phyloP scores from a whole-genome alignment of 2,888 invertebrate species.

The Venustoraphidia nigricollis region DNA sequence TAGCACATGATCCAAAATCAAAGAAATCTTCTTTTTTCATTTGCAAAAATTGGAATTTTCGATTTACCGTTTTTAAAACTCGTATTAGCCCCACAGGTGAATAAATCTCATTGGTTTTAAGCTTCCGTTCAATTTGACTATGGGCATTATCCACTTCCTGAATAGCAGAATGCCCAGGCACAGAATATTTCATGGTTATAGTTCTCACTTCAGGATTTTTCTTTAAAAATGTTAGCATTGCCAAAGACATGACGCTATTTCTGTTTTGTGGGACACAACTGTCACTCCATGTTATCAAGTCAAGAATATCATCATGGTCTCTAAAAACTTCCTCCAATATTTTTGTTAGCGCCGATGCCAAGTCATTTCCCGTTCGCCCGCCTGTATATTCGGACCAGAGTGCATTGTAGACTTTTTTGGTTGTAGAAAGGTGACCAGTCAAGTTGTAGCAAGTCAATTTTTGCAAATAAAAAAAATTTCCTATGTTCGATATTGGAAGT shows the following conservation, averaged over 20 bases:
- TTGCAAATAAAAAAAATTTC: conserved; percentile 14
- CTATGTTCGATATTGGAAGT: conserved; percentile 13
- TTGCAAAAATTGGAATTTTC: too few relatives aligned
- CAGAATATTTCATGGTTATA: too few relatives aligned
- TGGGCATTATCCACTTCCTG: too few relatives aligned
- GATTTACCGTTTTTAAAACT: too few relatives aligned
- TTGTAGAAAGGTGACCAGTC: conserved; percentile 14
- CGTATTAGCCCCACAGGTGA: too few relatives aligned
- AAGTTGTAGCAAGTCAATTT: conserved; percentile 15
- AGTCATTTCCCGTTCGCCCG: conserved; percentile 15
- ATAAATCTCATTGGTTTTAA: too few relatives aligned
- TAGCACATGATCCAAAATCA: too few relatives aligned
- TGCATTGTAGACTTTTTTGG: conserved; percentile 16
- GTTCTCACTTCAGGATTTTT: too few relatives aligned
- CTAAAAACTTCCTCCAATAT: conserved; percentile 13
- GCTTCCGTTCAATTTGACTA: too few relatives aligned
- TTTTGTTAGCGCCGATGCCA: conserved; percentile 14
- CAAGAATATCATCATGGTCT: conserved; percentile 10
- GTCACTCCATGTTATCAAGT: conserved; percentile 13
- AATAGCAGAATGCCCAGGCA: too few relatives aligned
- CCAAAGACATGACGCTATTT: conserved; percentile 10
- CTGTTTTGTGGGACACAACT: conserved; percentile 13
- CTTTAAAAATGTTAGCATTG: too few relatives aligned
- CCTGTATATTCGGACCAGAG: conserved; percentile 14
- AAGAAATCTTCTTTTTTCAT: too few relatives aligned